A percentile compares a stretch with the other conserved stretches of the same genome.
Conservation (phyloP, 2,888 invertebrate genomes). For the Nomada goodeniana region DNA sequence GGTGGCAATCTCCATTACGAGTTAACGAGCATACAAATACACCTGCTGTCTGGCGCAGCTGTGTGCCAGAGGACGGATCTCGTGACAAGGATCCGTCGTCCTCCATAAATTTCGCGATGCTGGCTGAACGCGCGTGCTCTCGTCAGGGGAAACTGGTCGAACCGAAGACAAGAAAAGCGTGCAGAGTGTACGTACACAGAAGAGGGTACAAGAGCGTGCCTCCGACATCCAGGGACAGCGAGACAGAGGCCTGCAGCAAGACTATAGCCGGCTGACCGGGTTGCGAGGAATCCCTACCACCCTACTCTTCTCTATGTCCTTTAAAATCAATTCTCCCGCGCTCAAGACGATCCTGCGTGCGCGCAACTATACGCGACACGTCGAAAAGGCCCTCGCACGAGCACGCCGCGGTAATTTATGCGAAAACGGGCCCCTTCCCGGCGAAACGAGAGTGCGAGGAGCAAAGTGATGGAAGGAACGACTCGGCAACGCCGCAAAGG, state of each 20-base stretch:
- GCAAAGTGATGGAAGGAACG: slow-evolving; percentile 60
- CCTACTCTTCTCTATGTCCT: not conserved
- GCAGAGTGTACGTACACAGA: not conserved
- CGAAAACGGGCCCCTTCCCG: slow-evolving; percentile 69
- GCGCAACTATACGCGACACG: slow-evolving; percentile 27
- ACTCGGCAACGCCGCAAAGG: slow-evolving; percentile 79
- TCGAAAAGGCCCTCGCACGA: slow-evolving; percentile 13
- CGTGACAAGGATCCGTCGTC: slow-evolving; percentile 53
- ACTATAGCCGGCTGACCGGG: slow-evolving; percentile 11
- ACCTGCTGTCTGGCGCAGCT: slow-evolving; percentile 57
- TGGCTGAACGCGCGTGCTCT: slow-evolving; percentile 27
- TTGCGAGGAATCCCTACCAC: not conserved
- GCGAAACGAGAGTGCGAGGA: slow-evolving; percentile 60
- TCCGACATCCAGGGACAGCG: not conserved
- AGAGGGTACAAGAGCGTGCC: not conserved
- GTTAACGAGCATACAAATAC: slow-evolving; percentile 63
- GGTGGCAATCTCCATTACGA: slow-evolving; percentile 66
- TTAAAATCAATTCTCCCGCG: slow-evolving; percentile 45
- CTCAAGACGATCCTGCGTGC: not conserved
- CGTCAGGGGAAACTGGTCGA: slow-evolving; percentile 26
- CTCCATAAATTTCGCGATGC: slow-evolving; percentile 53
- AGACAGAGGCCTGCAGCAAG: not conserved
- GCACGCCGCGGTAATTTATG: slow-evolving; percentile 75
- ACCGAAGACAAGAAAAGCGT: slow-evolving; percentile 27
- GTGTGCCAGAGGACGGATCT: slow-evolving; percentile 44